These are phyloP conservation scores for Xenus cinereus DNA, from an alignment of 2,113 vertebrate genomes.

Conservation along the genomic window DNA sequence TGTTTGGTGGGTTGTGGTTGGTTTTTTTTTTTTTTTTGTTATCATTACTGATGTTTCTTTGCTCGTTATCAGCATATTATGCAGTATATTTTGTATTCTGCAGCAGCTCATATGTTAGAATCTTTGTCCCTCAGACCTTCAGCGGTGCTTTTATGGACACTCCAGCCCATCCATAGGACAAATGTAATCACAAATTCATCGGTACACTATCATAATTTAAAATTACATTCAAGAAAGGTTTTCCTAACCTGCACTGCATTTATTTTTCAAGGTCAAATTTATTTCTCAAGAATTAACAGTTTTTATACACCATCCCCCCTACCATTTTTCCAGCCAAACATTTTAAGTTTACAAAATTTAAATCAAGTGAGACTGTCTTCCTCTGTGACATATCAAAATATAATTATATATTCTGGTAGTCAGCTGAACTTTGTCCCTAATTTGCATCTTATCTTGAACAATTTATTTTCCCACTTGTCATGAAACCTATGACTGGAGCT, in stretches of 20 bases:
- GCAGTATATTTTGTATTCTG: not conserved
- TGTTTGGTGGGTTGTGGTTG: not conserved
- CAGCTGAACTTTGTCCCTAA: constrained; percentile 64
- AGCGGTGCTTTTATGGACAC: not conserved
- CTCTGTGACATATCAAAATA: constrained; percentile 17
- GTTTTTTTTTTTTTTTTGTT: not conserved
- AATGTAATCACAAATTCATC: not conserved
- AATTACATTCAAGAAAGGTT: not conserved
- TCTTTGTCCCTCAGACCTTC: not conserved
- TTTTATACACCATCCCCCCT: not conserved
- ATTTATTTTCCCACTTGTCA: constrained; percentile 66
- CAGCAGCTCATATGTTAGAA: not conserved
- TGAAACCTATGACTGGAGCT: constrained; percentile 22
- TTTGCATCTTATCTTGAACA: constrained; percentile 68
- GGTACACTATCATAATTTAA: not conserved
- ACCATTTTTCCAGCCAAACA: not conserved
- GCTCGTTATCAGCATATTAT: not conserved
- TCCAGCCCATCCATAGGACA: not conserved
- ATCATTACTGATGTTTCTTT: not conserved
- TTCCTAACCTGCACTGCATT: not conserved
- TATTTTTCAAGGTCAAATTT: not conserved
- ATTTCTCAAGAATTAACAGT: not conserved
- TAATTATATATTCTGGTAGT: constrained; percentile 69
- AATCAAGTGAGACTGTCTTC: not conserved
- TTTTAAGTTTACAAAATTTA: constrained; percentile 18